Percentiles rank a stretch among this genome's conserved stretches.
These are phyloP conservation scores for Falco cherrug DNA, from an alignment of 2,797 vertebrate genomes.

Conservation along the genomic window DNA sequence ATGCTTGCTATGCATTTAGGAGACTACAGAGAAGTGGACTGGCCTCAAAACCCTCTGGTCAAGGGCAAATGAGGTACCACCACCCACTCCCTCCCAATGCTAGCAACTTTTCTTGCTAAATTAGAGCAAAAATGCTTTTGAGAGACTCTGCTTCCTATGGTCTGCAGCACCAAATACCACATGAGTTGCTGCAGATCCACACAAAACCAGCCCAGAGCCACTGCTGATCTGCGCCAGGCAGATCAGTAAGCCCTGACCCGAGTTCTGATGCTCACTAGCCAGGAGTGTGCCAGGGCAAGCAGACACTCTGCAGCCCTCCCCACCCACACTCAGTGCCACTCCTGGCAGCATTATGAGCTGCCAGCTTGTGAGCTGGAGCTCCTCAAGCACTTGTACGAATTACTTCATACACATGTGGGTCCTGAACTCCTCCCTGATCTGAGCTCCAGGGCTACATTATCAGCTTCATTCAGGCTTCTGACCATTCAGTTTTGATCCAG, in stretches of 20 bases:
- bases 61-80: neutral
- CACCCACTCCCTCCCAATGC: neutral
- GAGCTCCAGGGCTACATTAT: neutral
- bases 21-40: neutral
- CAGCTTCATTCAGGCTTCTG: neutral
- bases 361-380: neutral
- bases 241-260: neutral
- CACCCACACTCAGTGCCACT: neutral
- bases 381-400: neutral
- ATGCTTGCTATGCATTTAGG: neutral
- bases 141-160: neutral
- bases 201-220: neutral
- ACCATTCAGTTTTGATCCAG: neutral
- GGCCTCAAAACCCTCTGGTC: neutral
- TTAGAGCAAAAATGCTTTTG: neutral
- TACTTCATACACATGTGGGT: neutral
- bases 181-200: neutral
- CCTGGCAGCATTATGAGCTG: neutral
- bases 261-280: neutral
- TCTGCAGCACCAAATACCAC: neutral
- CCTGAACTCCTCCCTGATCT: neutral
- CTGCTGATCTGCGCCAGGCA: neutral
- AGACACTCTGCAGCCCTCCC: neutral
- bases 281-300: neutral
- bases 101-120: neutral